These are phyloP conservation scores for Busseola fusca DNA, from an alignment of 2,888 invertebrate genomes.

Conservation along the genomic window DNA sequence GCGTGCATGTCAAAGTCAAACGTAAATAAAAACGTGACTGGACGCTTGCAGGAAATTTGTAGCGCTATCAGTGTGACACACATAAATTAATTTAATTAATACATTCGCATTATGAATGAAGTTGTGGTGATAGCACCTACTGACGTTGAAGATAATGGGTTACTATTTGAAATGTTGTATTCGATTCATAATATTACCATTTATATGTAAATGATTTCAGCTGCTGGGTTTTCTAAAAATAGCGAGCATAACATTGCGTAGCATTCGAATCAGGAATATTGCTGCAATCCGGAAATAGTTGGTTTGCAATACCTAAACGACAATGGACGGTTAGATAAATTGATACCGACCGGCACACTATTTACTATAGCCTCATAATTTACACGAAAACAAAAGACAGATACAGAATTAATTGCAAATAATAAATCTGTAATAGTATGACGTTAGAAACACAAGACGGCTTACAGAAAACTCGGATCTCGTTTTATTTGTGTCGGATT, in stretches of 20 bases:
- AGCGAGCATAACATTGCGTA: conserved; percentile 15
- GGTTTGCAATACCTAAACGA: conserved; percentile 26
- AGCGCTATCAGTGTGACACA: conserved; percentile 43
- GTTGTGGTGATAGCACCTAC: conserved; percentile 23
- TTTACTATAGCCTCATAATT: conserved; percentile 18
- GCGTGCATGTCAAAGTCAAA: conserved; percentile 31
- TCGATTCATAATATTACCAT: conserved; percentile 1
- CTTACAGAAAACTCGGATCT: conserved; percentile 3
- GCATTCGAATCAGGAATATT: conserved; percentile 37
- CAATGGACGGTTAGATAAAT: conserved; percentile 10
- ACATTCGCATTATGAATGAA: conserved; percentile 48
- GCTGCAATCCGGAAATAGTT: conserved; percentile 45
- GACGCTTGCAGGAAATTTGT: conserved; percentile 32
- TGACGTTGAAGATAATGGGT: conserved; percentile 26
- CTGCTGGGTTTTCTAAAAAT: conserved; percentile 30
- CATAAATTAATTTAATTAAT: conserved; percentile 47
- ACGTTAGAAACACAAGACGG: conserved; percentile 2
- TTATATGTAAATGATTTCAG: conserved; percentile 24
- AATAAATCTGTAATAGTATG: conserved; percentile 1
- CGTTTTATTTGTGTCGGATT: not conserved
- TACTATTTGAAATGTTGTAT: conserved; percentile 8
- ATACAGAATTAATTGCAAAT: conserved; percentile 1
- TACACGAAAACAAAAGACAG: not conserved
- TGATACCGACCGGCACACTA: conserved; percentile 13
- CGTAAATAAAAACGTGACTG: conserved; percentile 54